Base-by-base conservation (phyloP, 92 coral and sea anemone genomes). In the Meandrina meandrites region DNA sequence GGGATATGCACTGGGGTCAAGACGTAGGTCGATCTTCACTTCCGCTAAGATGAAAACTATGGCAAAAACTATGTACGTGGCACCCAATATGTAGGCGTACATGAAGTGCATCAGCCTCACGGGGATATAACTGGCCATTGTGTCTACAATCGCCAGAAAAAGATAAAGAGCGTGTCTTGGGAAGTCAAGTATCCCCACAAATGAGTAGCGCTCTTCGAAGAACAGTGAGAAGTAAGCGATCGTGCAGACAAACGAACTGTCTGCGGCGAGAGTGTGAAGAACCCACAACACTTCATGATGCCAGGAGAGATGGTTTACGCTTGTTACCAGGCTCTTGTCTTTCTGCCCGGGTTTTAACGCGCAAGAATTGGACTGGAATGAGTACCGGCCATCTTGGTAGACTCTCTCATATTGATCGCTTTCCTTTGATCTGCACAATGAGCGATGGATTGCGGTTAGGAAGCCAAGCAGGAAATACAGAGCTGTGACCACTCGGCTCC, bases 61-160 rank as follows among this genome's bases (percentile, higher is more conserved):
- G 17, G 91, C 78, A 81, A 94, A 94, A 18, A 88, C 88, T 22
- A 93, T 94, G 71, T 93, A 91, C 4, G 88, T 83, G 18, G 92
- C 94, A 57, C 94, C 95, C 78, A 94, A 91, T 60, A 94, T 76
- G 90, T 94, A 90, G 86, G 95, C 95, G 77, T 94, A 94, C 67
- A 94, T 58, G 81, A 94, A 89, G 85, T 94, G 98, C 36, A 88
- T 47, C 45, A 93, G 14, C 40, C 98, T 90, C 31, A 94, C 96
- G 31, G 96, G 98, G 34, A 94, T 84, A 35, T 93, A 78, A 71
- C 93, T 86, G 90, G 90, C 56, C 28, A 86, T 45, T 15, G 90
- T 84, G 76, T 94, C 98, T 32, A 94, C 60, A 12, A 94, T 37
- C 92, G 93, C 78, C 54, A 91, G 79, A 28, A 92, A 10, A 24